phyloP scores from a whole-genome alignment of 2,888 invertebrate genomes.

The Hartigia nigra region DNA sequence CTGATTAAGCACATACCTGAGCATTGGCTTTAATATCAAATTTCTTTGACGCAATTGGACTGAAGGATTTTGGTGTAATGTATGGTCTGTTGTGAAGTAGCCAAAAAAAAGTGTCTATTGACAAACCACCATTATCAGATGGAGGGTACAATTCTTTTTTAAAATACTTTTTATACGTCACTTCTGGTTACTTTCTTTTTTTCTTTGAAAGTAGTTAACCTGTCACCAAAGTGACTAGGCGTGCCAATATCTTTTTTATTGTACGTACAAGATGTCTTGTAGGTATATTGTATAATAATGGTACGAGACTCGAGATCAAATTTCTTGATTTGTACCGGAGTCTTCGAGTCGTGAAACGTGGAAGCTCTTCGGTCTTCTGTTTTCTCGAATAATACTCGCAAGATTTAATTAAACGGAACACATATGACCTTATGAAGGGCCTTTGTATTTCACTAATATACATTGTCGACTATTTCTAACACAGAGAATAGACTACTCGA shows the following conservation, averaged over 20 bases:
- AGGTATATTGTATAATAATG: neutral
- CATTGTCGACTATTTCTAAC: neutral
- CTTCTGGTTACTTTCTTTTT: neutral
- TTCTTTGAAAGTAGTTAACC: neutral
- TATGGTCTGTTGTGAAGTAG: constrained; percentile 12
- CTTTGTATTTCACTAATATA: neutral
- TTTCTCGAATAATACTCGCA: neutral
- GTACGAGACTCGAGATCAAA: neutral
- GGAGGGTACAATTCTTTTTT: neutral
- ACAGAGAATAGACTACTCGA: neutral
- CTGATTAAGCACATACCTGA: neutral
- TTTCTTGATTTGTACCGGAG: neutral
- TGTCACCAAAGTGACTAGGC: neutral
- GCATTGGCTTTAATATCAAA: neutral
- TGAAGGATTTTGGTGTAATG: constrained; percentile 1
- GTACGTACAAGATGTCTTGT: neutral
- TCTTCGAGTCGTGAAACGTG: neutral
- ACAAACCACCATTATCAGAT: neutral
- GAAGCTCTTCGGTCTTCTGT: neutral
- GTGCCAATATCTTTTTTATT: neutral
- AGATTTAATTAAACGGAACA: neutral
- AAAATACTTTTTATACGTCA: neutral
- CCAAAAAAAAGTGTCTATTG: neutral
- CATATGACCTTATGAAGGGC: neutral
- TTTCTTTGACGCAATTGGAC: neutral